A percentile compares a stretch with the other conserved stretches of the same genome.
These are phyloP conservation scores for Mallotus villosus DNA, from an alignment of 2,797 vertebrate species.

Conservation along the genomic window DNA sequence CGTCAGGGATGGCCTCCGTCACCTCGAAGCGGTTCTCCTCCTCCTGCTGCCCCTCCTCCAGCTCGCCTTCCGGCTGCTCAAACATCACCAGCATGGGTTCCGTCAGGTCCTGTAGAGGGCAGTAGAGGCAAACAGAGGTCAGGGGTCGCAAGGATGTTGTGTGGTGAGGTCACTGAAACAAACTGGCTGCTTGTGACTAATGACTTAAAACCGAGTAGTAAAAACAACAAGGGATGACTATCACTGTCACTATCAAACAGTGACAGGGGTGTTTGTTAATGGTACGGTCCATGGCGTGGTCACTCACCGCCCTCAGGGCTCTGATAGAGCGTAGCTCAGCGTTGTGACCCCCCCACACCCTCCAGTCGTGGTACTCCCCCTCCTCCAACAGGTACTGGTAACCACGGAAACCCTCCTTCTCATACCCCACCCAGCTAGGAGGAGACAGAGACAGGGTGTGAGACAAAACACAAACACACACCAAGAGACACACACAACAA, in stretches of 20 bases:
- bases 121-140: background rate
- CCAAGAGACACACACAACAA: background rate
- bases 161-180: no score
- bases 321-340: slow-evolving; percentile 83
- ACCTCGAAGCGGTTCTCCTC: slow-evolving; percentile 82
- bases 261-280: background rate
- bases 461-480: background rate
- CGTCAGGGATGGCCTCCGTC: slow-evolving; percentile 82
- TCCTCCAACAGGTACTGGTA: slow-evolving; percentile 97
- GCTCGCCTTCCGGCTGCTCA: slow-evolving; percentile 78
- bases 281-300: slow-evolving; percentile 20
- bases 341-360: slow-evolving; percentile 87
- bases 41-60: slow-evolving; percentile 72
- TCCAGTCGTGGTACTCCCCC: slow-evolving; percentile 90
- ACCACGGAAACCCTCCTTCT: slow-evolving; percentile 92
- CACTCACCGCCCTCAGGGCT: slow-evolving; percentile 84
- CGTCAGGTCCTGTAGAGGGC: slow-evolving; percentile 80
- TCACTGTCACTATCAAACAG: background rate
- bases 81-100: slow-evolving; percentile 83
- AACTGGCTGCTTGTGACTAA: no score
- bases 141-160: background rate
- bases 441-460: background rate
- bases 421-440: slow-evolving; percentile 90
- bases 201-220: no score
- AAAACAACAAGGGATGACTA: no score